These are phyloP conservation scores for Trinorchestia longiramus DNA, from an alignment of 1,140 invertebrate species.

Conservation along the genomic window DNA sequence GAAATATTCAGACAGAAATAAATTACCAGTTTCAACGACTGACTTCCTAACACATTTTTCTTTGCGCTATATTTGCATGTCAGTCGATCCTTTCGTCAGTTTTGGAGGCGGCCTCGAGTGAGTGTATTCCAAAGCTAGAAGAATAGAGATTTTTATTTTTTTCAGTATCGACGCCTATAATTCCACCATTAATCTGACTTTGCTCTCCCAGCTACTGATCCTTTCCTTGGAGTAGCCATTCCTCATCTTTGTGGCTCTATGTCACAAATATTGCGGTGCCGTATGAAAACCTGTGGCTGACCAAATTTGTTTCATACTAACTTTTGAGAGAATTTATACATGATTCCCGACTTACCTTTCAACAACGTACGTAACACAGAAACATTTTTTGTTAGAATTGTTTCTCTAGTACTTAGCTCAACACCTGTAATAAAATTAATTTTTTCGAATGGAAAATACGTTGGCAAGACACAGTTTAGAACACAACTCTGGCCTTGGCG, in stretches of 20 bases:
- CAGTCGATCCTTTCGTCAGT: background rate
- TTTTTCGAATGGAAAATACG: background rate
- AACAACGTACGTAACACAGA: background rate
- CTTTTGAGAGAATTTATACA: background rate
- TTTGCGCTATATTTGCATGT: background rate
- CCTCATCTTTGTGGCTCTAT: background rate
- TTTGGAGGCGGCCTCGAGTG: background rate
- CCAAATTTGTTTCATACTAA: background rate
- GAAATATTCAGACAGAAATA: background rate
- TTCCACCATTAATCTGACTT: conserved; percentile 27
- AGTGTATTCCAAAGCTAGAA: background rate
- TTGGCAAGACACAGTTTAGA: background rate
- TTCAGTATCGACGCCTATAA: background rate
- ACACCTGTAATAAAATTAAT: background rate
- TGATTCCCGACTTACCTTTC: background rate
- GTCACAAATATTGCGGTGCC: background rate
- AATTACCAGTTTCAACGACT: background rate
- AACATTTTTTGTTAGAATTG: background rate
- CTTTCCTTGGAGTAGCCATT: conserved; percentile 10
- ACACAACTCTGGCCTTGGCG: background rate
- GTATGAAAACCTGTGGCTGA: background rate
- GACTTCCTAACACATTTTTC: background rate
- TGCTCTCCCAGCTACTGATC: conserved; percentile 21
- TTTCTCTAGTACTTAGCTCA: background rate
- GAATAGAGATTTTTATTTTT: background rate